Base-by-base conservation (phyloP, 2,797 vertebrate species). In the Neomorphus geoffroyi region DNA sequence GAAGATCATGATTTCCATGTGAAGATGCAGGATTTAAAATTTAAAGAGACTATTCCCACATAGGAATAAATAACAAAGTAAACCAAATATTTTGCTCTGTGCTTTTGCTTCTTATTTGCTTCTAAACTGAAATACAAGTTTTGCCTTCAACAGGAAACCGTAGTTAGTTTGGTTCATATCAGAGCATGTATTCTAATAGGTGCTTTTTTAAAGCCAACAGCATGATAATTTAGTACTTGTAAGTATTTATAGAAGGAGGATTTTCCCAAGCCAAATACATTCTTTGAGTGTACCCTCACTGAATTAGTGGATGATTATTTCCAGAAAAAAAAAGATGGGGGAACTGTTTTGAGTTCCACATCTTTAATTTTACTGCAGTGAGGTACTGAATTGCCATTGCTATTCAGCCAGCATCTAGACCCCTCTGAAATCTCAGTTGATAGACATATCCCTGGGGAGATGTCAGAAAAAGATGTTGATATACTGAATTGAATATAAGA, bases 401-500 rank as follows among this genome's bases (percentile, higher is more conserved):
- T 58, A 60, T 92, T 94, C 88, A 0, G 4, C 12, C 35, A 57
- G 30, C 39, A 37, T 72, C 41, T 13, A 56, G 46, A 28, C 13
- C 39, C 50, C 35, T 88, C 79, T 84, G 80, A 84, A 92, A 77
- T 90, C 22, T 86, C 32, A 4, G 28, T 3, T 94, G 88, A 80
- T 72, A 72, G 66, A 16, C 22, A 3, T 4, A 10, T 91, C 88
- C 74, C 35, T 10, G 30, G 78, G 62, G 93, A 95, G 32, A 17
- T 88, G 72, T 79, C 94, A 90, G 73, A 56, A 82, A 67, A 82
- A 80, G 73, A 50, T 72, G 71, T 28, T 91, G 73, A 62, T 94
- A 23, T 39, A 12, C 60, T 77, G 80, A 79, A 65, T 4, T 41
- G 73, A 72, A 62, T 66, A 27, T 11, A 66, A 85, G 58, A 53